These are phyloP conservation scores for Euphydryas editha DNA, from an alignment of 2,888 invertebrate genomes.

Conservation along the genomic window DNA sequence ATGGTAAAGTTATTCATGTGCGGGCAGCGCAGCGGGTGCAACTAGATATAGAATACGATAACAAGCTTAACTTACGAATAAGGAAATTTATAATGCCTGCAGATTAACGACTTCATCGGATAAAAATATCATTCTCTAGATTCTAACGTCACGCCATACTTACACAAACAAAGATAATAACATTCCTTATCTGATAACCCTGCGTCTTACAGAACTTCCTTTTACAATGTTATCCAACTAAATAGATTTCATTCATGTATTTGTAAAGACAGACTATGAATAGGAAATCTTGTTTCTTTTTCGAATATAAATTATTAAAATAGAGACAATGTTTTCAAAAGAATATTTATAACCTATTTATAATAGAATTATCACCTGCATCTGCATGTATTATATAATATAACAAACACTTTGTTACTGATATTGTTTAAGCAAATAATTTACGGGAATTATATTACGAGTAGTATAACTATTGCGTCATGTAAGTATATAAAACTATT, in stretches of 20 bases:
- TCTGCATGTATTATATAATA: neutral
- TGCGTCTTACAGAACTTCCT: neutral
- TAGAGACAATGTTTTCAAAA: neutral
- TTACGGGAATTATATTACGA: neutral
- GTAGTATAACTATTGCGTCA: neutral
- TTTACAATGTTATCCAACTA: slow-evolving; percentile 1
- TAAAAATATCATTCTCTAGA: neutral
- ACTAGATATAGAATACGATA: too few relatives aligned
- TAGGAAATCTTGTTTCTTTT: neutral
- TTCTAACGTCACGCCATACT: neutral
- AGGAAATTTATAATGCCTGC: too few relatives aligned
- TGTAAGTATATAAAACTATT: too few relatives aligned
- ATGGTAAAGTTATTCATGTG: too few relatives aligned
- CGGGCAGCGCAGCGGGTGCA: too few relatives aligned
- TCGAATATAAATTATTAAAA: neutral
- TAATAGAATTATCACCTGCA: neutral
- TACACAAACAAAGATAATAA: neutral
- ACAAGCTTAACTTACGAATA: too few relatives aligned
- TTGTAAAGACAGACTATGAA: slow-evolving; percentile 1
- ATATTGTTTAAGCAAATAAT: neutral
- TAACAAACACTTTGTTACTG: neutral
- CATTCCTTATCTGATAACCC: slow-evolving; percentile 6
- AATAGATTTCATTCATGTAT: neutral
- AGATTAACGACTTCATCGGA: neutral
- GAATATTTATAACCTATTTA: neutral